These are phyloP conservation scores for Promerops cafer DNA, from an alignment of 2,113 vertebrate species.

Conservation along the genomic window DNA sequence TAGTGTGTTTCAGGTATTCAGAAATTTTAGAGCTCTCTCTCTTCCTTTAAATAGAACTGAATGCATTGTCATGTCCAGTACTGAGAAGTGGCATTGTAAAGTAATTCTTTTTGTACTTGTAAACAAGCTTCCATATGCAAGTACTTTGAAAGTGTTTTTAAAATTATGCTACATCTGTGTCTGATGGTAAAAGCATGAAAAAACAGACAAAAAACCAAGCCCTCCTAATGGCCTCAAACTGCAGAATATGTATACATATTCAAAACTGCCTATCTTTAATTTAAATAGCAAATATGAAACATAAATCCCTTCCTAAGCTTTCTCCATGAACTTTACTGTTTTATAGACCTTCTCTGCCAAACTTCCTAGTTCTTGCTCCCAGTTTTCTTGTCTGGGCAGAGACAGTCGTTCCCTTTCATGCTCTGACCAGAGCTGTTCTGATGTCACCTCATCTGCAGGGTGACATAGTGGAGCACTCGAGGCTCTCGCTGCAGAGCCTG, in stretches of 20 bases:
- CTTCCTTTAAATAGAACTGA: not conserved
- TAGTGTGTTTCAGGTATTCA: not conserved
- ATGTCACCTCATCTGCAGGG: not conserved
- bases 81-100: not conserved
- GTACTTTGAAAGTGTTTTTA: not conserved
- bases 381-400: not conserved
- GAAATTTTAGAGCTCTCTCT: not conserved
- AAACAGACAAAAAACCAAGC: not conserved
- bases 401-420: rapidly evolving
- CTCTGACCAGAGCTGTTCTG: not conserved
- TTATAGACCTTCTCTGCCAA: not conserved
- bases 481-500: rapidly evolving
- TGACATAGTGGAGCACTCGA: rapidly evolving
- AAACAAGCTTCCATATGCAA: not conserved
- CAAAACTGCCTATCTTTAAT: not conserved
- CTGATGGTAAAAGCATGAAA: not conserved
- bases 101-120: not conserved
- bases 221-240: not conserved
- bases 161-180: not conserved
- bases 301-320: not conserved
- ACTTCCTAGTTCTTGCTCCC: not conserved
- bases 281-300: not conserved
- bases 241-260: not conserved
- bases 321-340: not conserved
- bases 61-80: not conserved